Conservation (phyloP, 2,888 invertebrate genomes). For the Tenthredo distinguenda region DNA sequence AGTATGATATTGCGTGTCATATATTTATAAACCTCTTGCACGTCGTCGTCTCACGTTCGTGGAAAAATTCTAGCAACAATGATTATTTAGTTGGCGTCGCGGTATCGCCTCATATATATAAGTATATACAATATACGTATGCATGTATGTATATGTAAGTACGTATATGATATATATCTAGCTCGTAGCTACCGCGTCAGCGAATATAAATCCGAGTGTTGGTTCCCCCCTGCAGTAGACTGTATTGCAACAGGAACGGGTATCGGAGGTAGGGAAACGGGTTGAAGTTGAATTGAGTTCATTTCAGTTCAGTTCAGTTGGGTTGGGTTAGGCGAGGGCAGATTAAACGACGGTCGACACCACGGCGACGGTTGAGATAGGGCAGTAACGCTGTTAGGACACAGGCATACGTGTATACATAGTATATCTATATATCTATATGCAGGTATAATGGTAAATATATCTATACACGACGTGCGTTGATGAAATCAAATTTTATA, state of each 20-base stretch:
- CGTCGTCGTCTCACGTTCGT: not conserved
- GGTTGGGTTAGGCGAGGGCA: slow-evolving; percentile 24
- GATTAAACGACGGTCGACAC: slow-evolving; percentile 33
- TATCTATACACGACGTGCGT: not conserved
- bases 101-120: not conserved
- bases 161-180: not conserved
- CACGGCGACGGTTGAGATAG: slow-evolving; percentile 40
- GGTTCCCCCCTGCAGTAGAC: not conserved
- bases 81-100: not conserved
- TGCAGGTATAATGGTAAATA: not conserved
- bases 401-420: not conserved
- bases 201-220: slow-evolving; percentile 9
- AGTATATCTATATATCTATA: not conserved
- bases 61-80: not conserved
- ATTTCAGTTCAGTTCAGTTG: not conserved
- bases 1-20: not conserved
- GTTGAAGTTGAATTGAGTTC: not conserved
- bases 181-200: not conserved
- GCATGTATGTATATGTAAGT: not conserved
- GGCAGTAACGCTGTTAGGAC: slow-evolving; percentile 20
- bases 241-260: not conserved
- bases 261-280: not conserved
- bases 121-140: too few species aligned
- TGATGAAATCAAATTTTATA: not conserved
- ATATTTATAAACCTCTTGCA: not conserved